Percentiles rank a stretch among this genome's conserved stretches.
Evolutionary conservation across 2,113 vertebrate genomes (phyloP).

Genomic region (Boulengeromyrus knoepffleri): DNA sequence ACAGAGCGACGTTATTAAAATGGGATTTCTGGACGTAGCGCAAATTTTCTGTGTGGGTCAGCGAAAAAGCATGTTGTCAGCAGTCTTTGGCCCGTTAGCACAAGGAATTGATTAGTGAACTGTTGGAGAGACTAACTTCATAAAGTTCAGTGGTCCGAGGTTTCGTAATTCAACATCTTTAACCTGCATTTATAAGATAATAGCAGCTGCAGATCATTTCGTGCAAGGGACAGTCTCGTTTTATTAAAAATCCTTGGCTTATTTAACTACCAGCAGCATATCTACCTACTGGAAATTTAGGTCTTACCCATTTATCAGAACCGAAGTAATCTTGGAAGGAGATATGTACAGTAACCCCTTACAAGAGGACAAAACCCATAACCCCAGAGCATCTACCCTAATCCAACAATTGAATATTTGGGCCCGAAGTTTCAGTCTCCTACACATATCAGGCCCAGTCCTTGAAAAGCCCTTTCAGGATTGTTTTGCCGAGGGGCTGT

Average conservation of each 20-base stretch:
- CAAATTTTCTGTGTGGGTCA: neutral
- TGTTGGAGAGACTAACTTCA: neutral
- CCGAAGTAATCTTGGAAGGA: neutral
- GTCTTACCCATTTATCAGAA: neutral
- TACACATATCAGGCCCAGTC: conserved; percentile 23
- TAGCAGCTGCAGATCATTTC: neutral
- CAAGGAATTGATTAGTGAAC: neutral
- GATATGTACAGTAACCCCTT: neutral
- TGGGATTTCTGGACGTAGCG: neutral
- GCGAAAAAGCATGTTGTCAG: conserved; percentile 3
- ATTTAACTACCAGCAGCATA: neutral
- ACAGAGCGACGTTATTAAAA: conserved; percentile 7
- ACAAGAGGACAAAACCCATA: neutral
- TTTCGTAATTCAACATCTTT: neutral
- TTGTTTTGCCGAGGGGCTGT: conserved; percentile 40
- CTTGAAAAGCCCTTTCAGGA: conserved; percentile 43
- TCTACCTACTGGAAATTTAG: neutral
- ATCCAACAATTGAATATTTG: conserved; percentile 1
- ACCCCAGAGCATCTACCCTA: neutral
- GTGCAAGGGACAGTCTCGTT: neutral
- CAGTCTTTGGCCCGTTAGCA: neutral
- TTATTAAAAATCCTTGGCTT: neutral
- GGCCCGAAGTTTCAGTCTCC: neutral
- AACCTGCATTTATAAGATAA: neutral
- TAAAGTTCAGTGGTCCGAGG: neutral